Base-by-base conservation (phyloP, 2,113 vertebrate species). In the Lagopus muta region DNA sequence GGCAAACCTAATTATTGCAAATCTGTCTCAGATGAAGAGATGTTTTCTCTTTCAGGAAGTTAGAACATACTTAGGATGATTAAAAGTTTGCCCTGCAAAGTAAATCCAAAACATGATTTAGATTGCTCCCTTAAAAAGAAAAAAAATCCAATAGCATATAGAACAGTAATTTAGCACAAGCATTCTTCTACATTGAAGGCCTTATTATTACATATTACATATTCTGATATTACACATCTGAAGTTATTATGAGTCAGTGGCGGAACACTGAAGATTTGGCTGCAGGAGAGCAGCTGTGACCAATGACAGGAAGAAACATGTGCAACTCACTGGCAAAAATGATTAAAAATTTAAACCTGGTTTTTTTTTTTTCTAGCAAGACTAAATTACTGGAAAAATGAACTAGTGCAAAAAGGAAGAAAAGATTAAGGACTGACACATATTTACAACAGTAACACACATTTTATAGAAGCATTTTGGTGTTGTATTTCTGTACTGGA, bases 1-100 rank as follows among this genome's bases (percentile, higher is more conserved):
- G 84, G 38, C 55, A 95, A 92, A 92, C 43, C 6, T 36, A 57
- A 87, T 92, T 86, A 69, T 50, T 28, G 55, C 45, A 94, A 86
- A 88, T 38, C 55, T 86, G 55, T 92, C 82, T 48, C 65, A 77
- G 28, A 5, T 70, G 61, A 91, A 69, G 75, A 75, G 27, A 65
- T 74, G 18, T 70, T 75, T 82, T 75, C 43, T 88, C 34, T 19
- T 91, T 81, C 10, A 16, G 60, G 13, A 58, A 57, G 72, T 85
- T 40, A 70, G 61, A 90, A 94, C 58, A 48, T 82, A 87, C 6
- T 72, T 36, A 91, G 61, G 71, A 81, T 6, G 16, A 81, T 92
- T 91, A 27, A 81, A 93, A 87, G 27, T 86, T 87, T 94, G 28
- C 18, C n/a, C 45, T 70, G 45, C 20, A 77, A 86, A 80, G 76